Evolutionary conservation across 2,797 vertebrate genomes (phyloP).

Genomic region (Eutrigla gurnardus): DNA sequence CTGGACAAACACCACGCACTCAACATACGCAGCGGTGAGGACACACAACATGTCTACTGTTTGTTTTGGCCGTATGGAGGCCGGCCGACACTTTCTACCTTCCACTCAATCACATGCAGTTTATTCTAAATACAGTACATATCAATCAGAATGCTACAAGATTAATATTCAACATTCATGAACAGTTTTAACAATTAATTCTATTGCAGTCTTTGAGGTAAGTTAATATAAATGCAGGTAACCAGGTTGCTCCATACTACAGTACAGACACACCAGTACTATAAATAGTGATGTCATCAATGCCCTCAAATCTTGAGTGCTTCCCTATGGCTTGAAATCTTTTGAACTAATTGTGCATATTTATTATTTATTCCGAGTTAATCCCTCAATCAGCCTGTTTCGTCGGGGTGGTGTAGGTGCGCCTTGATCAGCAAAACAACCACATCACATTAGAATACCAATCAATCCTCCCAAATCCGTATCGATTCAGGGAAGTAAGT

Average conservation of each 20-base stretch:
- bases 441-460: not conserved
- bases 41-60: not conserved
- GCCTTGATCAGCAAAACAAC: not conserved
- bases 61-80: not conserved
- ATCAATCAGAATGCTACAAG: not conserved
- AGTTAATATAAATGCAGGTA: not conserved
- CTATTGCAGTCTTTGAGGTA: not conserved
- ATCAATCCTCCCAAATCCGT: not conserved
- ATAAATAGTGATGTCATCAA: not conserved
- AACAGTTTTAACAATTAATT: not conserved
- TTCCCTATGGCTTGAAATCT: not conserved
- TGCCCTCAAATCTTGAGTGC: not conserved
- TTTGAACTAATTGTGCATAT: not conserved
- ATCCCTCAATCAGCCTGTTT: not conserved
- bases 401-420: not conserved
- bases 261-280: not conserved
- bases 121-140: slow-evolving; percentile 5
- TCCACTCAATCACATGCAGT: not conserved
- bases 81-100: not conserved
- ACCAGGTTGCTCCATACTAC: not conserved
- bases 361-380: not conserved
- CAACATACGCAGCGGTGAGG: slow-evolving; percentile 95
- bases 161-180: not conserved
- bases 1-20: slow-evolving; percentile 96
- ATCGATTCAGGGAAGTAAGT: not conserved